Evolutionary conservation across 2,113 vertebrate species (phyloP).

Genomic region (Sinosuthora webbiana): DNA sequence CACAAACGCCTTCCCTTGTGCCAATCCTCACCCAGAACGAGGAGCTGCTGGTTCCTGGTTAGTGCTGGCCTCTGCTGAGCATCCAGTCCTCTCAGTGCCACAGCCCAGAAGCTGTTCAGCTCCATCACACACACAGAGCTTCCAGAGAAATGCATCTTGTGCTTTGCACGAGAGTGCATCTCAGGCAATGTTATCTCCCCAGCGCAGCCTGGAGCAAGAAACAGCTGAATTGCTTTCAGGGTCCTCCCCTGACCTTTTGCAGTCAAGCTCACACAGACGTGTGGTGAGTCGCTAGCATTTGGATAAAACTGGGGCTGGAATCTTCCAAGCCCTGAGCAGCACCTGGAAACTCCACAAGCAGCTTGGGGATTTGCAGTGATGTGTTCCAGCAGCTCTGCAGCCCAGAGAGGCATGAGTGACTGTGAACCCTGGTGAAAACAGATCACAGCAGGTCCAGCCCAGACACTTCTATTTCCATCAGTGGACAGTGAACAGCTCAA

Average conservation of each 20-base stretch:
- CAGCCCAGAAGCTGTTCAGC: not conserved
- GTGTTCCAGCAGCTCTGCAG: not conserved
- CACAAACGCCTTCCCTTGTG: not conserved
- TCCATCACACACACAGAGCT: not conserved
- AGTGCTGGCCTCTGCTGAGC: not conserved
- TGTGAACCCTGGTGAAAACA: not conserved
- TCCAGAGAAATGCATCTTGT: not conserved
- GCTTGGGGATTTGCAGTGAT: not conserved
- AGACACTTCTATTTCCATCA: not conserved
- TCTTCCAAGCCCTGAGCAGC: not conserved
- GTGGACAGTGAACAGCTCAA: not conserved
- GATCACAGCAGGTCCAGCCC: not conserved
- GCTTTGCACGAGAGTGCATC: not conserved
- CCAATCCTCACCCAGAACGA: accelerated
- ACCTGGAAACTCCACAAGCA: not conserved
- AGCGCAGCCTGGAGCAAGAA: not conserved
- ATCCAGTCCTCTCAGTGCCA: not conserved
- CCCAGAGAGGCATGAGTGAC: not conserved
- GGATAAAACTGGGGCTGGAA: not conserved
- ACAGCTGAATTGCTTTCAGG: not conserved
- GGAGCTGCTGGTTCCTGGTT: not conserved
- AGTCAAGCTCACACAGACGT: not conserved
- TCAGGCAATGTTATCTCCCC: accelerated
- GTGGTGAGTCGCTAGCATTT: not conserved
- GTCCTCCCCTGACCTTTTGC: not conserved